A percentile compares a stretch with the other conserved stretches of the same genome.
These are phyloP conservation scores for Drosophila fungiperda DNA, from an alignment of 2,888 invertebrate species.

Conservation along the genomic window DNA sequence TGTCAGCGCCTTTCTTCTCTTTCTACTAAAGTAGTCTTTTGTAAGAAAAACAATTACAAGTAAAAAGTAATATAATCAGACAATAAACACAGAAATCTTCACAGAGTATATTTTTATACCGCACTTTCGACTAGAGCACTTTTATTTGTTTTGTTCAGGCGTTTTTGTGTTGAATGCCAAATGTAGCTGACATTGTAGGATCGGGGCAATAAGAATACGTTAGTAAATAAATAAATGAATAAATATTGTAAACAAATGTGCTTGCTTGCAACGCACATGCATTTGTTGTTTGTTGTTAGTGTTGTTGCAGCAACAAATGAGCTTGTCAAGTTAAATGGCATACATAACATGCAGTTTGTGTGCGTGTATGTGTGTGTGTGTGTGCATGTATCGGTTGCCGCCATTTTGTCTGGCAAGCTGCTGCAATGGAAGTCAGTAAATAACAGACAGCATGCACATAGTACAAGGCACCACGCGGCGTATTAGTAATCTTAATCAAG, in stretches of 20 bases:
- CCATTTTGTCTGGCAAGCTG: constrained; percentile 75
- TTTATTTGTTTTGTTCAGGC: constrained; percentile 5
- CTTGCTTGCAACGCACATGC: constrained; percentile 67
- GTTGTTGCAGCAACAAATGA: constrained; percentile 62
- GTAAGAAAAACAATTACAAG: neutral
- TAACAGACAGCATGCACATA: constrained; percentile 48
- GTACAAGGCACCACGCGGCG: constrained; percentile 63
- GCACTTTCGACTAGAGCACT: neutral
- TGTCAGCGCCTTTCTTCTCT: neutral
- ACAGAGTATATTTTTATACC: neutral
- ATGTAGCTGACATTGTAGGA: constrained; percentile 50
- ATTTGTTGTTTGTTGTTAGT: constrained; percentile 30
- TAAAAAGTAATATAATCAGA: neutral
- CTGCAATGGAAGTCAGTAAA: constrained; percentile 67
- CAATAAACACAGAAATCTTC: neutral
- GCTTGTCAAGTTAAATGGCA: constrained; percentile 74
- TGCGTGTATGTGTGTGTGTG: constrained; percentile 2
- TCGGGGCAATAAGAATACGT: constrained; percentile 53
- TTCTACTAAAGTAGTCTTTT: neutral
- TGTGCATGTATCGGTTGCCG: constrained; percentile 46
- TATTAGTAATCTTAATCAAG: constrained; percentile 68
- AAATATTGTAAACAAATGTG: constrained; percentile 73
- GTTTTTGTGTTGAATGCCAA: constrained; percentile 41
- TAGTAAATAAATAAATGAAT: constrained; percentile 59
- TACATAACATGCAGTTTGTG: constrained; percentile 44